These are phyloP conservation scores for Phymatocera aterrima DNA, from an alignment of 2,888 invertebrate species.

Conservation along the genomic window DNA sequence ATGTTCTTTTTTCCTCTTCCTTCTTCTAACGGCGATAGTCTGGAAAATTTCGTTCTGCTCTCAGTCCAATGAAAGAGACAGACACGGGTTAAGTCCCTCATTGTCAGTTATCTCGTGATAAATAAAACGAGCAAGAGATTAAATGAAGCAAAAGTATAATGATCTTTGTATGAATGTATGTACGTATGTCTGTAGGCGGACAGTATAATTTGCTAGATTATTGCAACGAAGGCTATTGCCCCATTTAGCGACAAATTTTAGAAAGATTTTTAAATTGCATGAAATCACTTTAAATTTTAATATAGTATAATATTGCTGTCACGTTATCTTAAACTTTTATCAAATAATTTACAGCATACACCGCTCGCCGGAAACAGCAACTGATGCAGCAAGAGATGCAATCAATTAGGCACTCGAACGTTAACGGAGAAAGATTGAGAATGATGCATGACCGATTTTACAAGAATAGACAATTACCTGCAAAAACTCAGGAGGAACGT, in stretches of 20 bases:
- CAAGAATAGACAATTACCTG: too few relatives aligned
- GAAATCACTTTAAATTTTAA: constrained; percentile 14
- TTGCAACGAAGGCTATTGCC: constrained; percentile 17
- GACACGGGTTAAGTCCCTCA: too few relatives aligned
- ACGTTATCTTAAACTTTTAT: neutral
- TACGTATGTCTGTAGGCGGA: neutral
- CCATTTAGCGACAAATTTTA: neutral
- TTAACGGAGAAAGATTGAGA: too few relatives aligned
- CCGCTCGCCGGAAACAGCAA: too few relatives aligned
- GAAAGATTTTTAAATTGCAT: neutral
- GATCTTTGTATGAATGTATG: neutral
- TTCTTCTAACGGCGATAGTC: too few relatives aligned
- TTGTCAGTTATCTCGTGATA: neutral
- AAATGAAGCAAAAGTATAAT: neutral
- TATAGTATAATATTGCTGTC: neutral
- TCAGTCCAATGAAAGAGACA: neutral
- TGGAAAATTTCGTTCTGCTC: neutral
- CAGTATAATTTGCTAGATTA: constrained; percentile 22
- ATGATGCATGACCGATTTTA: too few relatives aligned
- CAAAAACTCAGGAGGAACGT: too few relatives aligned
- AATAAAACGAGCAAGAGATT: neutral
- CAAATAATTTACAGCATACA: neutral
- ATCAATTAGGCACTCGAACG: too few relatives aligned
- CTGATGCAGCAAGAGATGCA: too few relatives aligned
- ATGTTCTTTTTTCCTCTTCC: neutral